Base-by-base conservation (phyloP, 2,113 vertebrate genomes). In the Psephotus haematonotus region DNA sequence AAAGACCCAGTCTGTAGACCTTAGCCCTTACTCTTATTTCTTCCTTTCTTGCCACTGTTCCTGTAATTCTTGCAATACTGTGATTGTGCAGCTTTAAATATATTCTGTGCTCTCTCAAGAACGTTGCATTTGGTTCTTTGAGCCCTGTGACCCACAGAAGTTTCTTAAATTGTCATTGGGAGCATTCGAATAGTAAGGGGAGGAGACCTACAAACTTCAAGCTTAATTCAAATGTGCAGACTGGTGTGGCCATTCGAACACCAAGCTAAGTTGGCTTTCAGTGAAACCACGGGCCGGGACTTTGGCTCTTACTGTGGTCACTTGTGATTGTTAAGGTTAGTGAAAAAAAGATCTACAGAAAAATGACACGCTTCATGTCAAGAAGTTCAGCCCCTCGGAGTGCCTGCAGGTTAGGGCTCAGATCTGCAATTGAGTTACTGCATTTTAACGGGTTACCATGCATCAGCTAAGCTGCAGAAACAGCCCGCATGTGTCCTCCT, bases 361-460 rank as follows among this genome's bases (percentile, higher is more conserved):
- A 89, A 82, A 47, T n/a, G 80, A 43, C 49, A 76, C 14, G 49
- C 19, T 62, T 88, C 79, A 49, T 44, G 8, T 76, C 47, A 65
- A 64, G 81, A 2, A 19, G 80, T 67, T 81, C 64, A 88, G 41
- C 46, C 71, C 50, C 50, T 93, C 31, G 59, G 83, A 78, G 60
- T 37, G 91, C 55, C 81, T 82, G 81, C 69, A 87, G 93, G 93
- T 95, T 93, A 69, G 89, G 81, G 70, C 91, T 95, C 72, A 57
- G 95, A 65, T 57, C 89, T 89, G 81, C 89, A 91, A 97, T 93
- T 91, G 94, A 93, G 94, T 97, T 96, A 95, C 69, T 87, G 91
- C 81, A 72, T 86, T 92, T 96, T 89, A 95, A 25, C 47, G 1
- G 86, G 89, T 92, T 96, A 91, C 83, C 62, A 17, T 44, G 91